Base-by-base conservation (phyloP, 2,797 vertebrate genomes). In the Chelon labrosus region DNA sequence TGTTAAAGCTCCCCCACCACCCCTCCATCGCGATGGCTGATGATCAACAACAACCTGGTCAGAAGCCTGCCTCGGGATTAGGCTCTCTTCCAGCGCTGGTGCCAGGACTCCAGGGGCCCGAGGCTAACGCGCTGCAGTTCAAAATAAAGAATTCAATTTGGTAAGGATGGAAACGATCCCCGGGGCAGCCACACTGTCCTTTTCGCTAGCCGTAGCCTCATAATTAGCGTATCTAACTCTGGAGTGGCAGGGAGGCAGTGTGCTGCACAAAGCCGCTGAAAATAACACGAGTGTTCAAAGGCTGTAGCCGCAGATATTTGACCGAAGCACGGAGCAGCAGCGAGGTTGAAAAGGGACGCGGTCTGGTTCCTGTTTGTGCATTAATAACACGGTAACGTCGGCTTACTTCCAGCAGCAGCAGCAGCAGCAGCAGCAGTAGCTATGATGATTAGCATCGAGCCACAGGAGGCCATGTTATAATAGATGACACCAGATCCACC, bases 61-160 rank as follows among this genome's bases (percentile, higher is more conserved):
- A 92, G 90, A 95, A 94, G 88, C 94, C 93, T 81, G 89, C 90
- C 75, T 88, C 95, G 88, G 95, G 94, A 88, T 84, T 90, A 83
- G 94, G 93, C 92, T 94, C 95, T 77, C 93, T 98, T 90, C 96
- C 97, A 80, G 92, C 96, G 75, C 91, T 97, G 79, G 95, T 97
- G 87, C 95, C 96, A 27, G 96, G 96, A 93, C 96, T 98, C 84
- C 96, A 97, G 88, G 96, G 96, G 84, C 93, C 95, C 54, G 97
- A 99, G 90, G 97, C 97, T 44, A 96, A 93, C 91, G 96, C 97
- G 88, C 94, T 98, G 91, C 97, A 97, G 93, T 96, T 96, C 95
- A 97, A 97, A 95, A 98, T 98, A 91, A 96, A 96, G 94, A 97
- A 96, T 94, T 99, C 97, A 84, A 98, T 99, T 95, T 97, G 97